These are phyloP conservation scores for Hystrix brachyura DNA, from an alignment of 2,113 vertebrate species.

Conservation along the genomic window DNA sequence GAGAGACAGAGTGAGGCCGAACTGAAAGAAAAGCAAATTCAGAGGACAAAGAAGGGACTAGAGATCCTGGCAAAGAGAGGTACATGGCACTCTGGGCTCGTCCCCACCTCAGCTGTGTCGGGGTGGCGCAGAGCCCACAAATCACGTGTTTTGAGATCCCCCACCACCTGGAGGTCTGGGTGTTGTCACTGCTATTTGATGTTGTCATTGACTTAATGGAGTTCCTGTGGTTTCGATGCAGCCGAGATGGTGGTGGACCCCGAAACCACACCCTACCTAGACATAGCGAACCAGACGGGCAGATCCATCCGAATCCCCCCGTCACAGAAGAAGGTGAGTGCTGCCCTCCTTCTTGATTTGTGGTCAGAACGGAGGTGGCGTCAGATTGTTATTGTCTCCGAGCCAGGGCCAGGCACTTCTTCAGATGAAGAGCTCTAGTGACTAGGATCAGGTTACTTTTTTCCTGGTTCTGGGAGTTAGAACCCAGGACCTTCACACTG, in stretches of 20 bases:
- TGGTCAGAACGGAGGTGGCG: not conserved
- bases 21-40: conserved; percentile 89
- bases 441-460: not conserved
- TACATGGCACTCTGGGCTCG: not conserved
- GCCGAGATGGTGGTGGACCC: conserved; percentile 92
- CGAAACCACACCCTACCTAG: conserved; percentile 91
- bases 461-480: not conserved
- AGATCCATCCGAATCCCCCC: conserved; percentile 93
- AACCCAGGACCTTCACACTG: not conserved
- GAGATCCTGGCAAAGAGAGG: conserved; percentile 97
- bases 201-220: not conserved
- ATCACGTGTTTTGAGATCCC: not conserved
- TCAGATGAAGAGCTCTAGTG: not conserved
- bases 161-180: not conserved
- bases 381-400: not conserved
- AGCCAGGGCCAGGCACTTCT: not conserved
- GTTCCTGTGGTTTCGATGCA: conserved; percentile 78
- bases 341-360: not conserved
- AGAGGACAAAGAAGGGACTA: conserved; percentile 94
- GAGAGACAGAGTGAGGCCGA: conserved; percentile 84
- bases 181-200: not conserved
- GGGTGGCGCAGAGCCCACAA: accelerated
- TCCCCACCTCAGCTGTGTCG: accelerated
- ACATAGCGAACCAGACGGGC: conserved; percentile 97
- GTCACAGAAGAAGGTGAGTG: conserved; percentile 92